phyloP scores from a whole-genome alignment of 2,888 invertebrate genomes.

The Oasisia sp. region DNA sequence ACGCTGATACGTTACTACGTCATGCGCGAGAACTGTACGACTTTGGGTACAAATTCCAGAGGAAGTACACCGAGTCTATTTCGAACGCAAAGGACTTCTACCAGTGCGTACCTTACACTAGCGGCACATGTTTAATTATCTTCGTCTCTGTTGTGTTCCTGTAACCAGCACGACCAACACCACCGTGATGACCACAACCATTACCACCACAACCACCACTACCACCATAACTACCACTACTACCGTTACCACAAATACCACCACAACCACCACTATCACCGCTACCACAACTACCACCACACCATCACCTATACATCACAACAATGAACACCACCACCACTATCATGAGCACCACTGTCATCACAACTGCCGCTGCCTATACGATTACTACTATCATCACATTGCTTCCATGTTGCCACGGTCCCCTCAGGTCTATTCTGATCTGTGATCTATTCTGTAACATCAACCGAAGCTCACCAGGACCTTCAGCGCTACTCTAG shows the following conservation, averaged over 20 bases:
- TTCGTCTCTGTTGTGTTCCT: background rate
- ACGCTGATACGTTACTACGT: slow-evolving; percentile 66
- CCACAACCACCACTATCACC: background rate
- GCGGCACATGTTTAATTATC: background rate
- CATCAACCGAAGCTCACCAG: too few species aligned
- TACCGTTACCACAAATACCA: background rate
- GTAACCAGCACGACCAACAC: too few species aligned
- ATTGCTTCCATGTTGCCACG: too few species aligned
- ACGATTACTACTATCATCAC: background rate
- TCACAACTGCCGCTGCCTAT: background rate
- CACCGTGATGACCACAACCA: background rate
- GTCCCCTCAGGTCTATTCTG: too few species aligned
- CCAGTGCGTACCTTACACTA: slow-evolving; percentile 59
- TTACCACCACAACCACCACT: background rate
- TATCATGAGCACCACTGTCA: background rate
- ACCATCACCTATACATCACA: background rate
- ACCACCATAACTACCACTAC: background rate
- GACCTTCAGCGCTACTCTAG: too few species aligned
- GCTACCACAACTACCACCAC: background rate
- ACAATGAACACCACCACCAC: background rate
- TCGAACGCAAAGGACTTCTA: slow-evolving; percentile 69
- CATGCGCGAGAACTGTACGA: slow-evolving; percentile 70
- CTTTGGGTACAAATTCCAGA: slow-evolving; percentile 69
- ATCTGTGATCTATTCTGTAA: too few species aligned
- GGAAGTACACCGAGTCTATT: slow-evolving; percentile 70